A percentile compares a stretch with the other conserved stretches of the same genome.
Evolutionary conservation across 2,888 invertebrate species (phyloP).

Genomic region (Nephrotoma appendiculata): DNA sequence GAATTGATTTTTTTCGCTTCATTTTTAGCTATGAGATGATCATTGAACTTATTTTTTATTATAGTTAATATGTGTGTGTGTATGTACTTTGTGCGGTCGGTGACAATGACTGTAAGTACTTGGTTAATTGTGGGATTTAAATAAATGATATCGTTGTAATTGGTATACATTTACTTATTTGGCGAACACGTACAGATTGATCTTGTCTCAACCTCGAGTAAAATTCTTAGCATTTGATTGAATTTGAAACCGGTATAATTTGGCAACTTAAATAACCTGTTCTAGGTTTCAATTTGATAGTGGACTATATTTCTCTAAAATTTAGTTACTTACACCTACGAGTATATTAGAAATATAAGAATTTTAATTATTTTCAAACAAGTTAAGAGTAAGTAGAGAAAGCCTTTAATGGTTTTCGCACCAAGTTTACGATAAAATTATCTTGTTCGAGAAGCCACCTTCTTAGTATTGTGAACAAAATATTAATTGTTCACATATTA

Average conservation of each 20-base stretch:
- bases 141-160: background rate
- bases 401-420: no score
- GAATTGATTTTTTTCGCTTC: background rate
- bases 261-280: background rate
- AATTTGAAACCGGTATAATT: background rate
- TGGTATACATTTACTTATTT: background rate
- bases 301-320: no score
- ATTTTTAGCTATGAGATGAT: background rate
- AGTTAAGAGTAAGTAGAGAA: no score
- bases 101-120: background rate
- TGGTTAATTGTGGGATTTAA: background rate
- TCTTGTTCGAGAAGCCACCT: no score
- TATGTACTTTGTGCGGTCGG: no score
- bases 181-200: background rate
- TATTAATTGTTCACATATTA: no score
- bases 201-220: background rate
- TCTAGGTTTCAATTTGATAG: background rate
- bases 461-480: no score
- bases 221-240: background rate
- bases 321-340: no score
- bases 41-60: background rate
- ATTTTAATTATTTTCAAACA: no score
- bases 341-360: no score
- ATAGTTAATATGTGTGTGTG: background rate
- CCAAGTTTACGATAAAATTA: no score